Evolutionary conservation across 1,140 invertebrate genomes (phyloP).

Genomic region (Aphaenogaster rudis): DNA sequence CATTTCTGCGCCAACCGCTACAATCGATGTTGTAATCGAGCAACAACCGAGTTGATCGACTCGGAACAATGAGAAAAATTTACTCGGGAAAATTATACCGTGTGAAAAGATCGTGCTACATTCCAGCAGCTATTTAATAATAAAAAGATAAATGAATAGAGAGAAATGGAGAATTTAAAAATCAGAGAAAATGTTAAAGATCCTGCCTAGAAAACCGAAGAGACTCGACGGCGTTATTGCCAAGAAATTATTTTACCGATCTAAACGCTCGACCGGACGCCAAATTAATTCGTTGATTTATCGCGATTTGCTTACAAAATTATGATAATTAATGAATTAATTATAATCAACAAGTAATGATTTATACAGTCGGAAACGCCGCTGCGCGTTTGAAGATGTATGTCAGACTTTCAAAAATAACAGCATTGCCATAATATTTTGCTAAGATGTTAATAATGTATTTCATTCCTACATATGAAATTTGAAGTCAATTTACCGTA

Average conservation of each 20-base stretch:
- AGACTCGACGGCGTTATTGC: neutral
- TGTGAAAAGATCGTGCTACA: neutral
- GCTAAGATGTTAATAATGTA: too few relatives aligned
- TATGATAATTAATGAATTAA: neutral
- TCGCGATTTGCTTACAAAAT: neutral
- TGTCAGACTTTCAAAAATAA: too few relatives aligned
- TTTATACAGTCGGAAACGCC: neutral
- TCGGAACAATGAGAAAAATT: slow-evolving; percentile 47
- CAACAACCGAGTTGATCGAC: slow-evolving; percentile 6
- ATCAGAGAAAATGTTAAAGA: neutral
- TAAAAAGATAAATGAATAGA: neutral
- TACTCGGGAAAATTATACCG: neutral
- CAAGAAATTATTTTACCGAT: neutral
- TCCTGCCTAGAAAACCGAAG: too few relatives aligned
- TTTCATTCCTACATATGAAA: too few relatives aligned
- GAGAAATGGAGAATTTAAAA: neutral
- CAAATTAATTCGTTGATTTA: neutral
- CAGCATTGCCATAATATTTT: too few relatives aligned
- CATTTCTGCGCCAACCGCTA: slow-evolving; percentile 63
- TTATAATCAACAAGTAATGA: neutral
- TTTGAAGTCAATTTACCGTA: too few relatives aligned
- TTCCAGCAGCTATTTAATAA: neutral
- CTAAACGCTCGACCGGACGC: neutral
- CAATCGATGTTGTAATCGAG: slow-evolving; percentile 72
- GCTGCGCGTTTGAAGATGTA: neutral